phyloP scores from a whole-genome alignment of 2,888 invertebrate species.

The Heliothis peltigera region DNA sequence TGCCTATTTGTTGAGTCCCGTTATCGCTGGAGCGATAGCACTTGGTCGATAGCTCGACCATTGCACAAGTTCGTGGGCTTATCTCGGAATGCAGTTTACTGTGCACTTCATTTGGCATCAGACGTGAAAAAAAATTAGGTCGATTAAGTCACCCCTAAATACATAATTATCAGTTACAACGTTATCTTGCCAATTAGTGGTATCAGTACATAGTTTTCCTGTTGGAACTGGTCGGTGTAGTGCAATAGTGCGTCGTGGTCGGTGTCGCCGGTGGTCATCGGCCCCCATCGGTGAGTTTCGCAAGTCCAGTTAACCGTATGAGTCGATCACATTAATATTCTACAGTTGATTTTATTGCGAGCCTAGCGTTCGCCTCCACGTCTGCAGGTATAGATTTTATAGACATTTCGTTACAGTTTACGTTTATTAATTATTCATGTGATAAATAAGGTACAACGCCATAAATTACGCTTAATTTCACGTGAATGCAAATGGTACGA shows the following conservation, averaged over 20 bases:
- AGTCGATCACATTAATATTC: conserved; percentile 88
- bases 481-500: conserved; percentile 65
- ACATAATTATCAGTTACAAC: conserved; percentile 26
- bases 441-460: conserved; percentile 18
- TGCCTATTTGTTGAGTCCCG: conserved; percentile 75
- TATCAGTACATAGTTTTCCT: conserved; percentile 67
- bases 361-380: conserved; percentile 77
- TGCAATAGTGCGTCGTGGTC: conserved; percentile 68
- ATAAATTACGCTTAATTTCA: conserved; percentile 57
- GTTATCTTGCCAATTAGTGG: conserved; percentile 62
- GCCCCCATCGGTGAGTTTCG: conserved; percentile 87
- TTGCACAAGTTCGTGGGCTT: conserved; percentile 78
- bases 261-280: conserved; percentile 85
- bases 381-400: conserved; percentile 38
- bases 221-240: conserved; percentile 69
- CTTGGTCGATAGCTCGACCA: conserved; percentile 75
- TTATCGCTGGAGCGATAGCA: conserved; percentile 82
- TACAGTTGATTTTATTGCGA: conserved; percentile 82
- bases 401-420: conserved; percentile 39
- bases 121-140: conserved; percentile 72
- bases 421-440: conserved; percentile 11
- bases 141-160: conserved; percentile 58
- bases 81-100: conserved; percentile 82
- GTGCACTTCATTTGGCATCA: conserved; percentile 74
- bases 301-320: conserved; percentile 88